Percentiles rank a stretch among this genome's conserved stretches.
Conservation (phyloP, 2,888 invertebrate species). For the Polymixis flavicincta region DNA sequence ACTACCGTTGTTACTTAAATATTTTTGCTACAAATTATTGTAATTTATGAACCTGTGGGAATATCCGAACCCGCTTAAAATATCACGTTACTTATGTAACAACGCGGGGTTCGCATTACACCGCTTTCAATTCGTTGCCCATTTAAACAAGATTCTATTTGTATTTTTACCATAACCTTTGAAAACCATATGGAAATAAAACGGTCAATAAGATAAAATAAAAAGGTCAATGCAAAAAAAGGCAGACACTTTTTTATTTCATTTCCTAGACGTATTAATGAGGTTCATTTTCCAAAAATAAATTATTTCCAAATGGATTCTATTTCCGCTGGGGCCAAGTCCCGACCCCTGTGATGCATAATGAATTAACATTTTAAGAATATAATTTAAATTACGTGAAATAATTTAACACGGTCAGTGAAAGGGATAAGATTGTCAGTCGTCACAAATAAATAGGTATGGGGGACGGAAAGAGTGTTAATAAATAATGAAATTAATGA, state of each 20-base stretch:
- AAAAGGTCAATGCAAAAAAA: slow-evolving; percentile 46
- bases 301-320: slow-evolving; percentile 67
- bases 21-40: neutral
- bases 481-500: slow-evolving; percentile 71
- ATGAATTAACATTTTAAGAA: slow-evolving; percentile 85
- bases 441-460: slow-evolving; percentile 77
- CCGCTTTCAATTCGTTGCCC: neutral
- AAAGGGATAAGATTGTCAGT: slow-evolving; percentile 87
- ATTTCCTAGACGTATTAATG: slow-evolving; percentile 59
- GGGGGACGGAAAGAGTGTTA: slow-evolving; percentile 79
- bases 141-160: slow-evolving; percentile 34
- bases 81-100: slow-evolving; percentile 35
- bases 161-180: slow-evolving; percentile 55
- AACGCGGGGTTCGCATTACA: neutral
- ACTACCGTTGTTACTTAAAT: neutral
- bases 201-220: slow-evolving; percentile 46
- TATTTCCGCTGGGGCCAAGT: slow-evolving; percentile 68
- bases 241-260: slow-evolving; percentile 44
- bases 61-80: slow-evolving; percentile 19
- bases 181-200: slow-evolving; percentile 37
- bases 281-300: slow-evolving; percentile 54
- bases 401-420: slow-evolving; percentile 81
- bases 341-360: slow-evolving; percentile 77
- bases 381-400: slow-evolving; percentile 80
- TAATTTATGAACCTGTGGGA: slow-evolving; percentile 4